A percentile compares a stretch with the other conserved stretches of the same genome.
These are phyloP conservation scores for Asteroscopus sphinx DNA, from an alignment of 2,888 invertebrate species.

Conservation along the genomic window DNA sequence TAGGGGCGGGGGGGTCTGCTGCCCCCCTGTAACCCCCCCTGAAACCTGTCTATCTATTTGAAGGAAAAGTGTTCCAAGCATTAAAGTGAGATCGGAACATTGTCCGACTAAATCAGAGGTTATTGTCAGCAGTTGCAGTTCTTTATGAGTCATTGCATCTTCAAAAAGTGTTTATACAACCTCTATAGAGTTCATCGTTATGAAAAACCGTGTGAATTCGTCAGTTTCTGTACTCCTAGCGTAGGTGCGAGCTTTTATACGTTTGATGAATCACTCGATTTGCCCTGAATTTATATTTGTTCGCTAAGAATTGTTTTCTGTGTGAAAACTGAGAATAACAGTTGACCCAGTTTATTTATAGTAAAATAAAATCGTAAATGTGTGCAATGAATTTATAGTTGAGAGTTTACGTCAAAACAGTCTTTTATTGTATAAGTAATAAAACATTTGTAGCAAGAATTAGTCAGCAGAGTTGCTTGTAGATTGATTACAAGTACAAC, in stretches of 20 bases:
- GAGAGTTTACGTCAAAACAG: conserved; percentile 33
- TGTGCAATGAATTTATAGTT: conserved; percentile 42
- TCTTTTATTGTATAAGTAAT: conserved; percentile 36
- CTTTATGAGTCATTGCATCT: conserved; percentile 61
- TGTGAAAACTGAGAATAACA: conserved; percentile 41
- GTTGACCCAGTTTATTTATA: conserved; percentile 51
- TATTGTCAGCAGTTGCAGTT: conserved; percentile 48
- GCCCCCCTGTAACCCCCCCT: too few relatives aligned
- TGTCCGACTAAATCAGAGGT: conserved; percentile 34
- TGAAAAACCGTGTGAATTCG: conserved; percentile 58
- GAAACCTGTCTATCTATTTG: conserved; percentile 19
- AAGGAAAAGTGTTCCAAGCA: conserved; percentile 27
- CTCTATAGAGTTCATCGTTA: conserved; percentile 70
- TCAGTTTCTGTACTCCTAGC: conserved; percentile 36
- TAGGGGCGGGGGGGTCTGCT: too few relatives aligned
- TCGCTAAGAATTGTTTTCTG: conserved; percentile 55
- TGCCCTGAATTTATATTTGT: conserved; percentile 63
- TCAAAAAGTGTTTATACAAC: conserved; percentile 67
- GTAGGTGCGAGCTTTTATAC: conserved; percentile 63
- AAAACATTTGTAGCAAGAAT: too few relatives aligned
- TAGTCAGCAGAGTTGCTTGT: too few relatives aligned
- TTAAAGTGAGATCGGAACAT: conserved; percentile 28
- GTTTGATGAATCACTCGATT: conserved; percentile 66
- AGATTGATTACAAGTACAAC: too few relatives aligned
- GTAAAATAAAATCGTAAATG: conserved; percentile 48